phyloP scores from a whole-genome alignment of 2,113 vertebrate genomes.

The Echinops telfairi region DNA sequence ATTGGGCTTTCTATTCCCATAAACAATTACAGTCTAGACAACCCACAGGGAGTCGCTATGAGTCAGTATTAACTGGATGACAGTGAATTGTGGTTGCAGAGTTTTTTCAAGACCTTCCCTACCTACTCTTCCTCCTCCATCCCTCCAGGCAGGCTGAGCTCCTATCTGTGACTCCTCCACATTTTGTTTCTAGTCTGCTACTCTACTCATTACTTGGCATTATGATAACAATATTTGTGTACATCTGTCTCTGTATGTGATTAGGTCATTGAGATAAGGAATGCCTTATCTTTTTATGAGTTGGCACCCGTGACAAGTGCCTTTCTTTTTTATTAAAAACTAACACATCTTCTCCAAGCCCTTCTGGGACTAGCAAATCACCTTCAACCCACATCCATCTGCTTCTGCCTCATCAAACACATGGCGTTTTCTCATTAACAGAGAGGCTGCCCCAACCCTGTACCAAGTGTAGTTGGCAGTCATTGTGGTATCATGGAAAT shows the following conservation, averaged over 20 bases:
- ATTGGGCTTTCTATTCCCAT: too few species aligned
- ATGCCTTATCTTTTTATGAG: conserved; percentile 37
- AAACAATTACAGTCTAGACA: too few species aligned
- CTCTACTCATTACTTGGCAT: not conserved
- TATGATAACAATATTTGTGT: conserved; percentile 2
- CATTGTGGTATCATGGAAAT: not conserved
- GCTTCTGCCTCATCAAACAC: not conserved
- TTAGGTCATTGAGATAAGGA: conserved; percentile 8
- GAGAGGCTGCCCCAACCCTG: not conserved
- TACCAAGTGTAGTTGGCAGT: not conserved
- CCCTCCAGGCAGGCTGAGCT: not conserved
- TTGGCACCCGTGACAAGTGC: not conserved
- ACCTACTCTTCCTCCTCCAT: not conserved
- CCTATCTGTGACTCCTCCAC: not conserved
- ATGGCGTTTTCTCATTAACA: not conserved
- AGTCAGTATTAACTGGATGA: too few species aligned
- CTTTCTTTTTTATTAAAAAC: conserved; percentile 29
- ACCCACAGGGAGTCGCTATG: too few species aligned
- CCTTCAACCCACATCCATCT: not conserved
- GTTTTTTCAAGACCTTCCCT: too few species aligned
- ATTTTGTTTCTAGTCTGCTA: not conserved
- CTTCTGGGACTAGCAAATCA: conserved; percentile 1
- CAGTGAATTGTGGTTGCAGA: too few species aligned
- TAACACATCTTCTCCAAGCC: not conserved
- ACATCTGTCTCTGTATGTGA: not conserved